These are phyloP conservation scores for Brachionus paranguensis DNA, from an alignment of 1,140 invertebrate species.

Conservation along the genomic window DNA sequence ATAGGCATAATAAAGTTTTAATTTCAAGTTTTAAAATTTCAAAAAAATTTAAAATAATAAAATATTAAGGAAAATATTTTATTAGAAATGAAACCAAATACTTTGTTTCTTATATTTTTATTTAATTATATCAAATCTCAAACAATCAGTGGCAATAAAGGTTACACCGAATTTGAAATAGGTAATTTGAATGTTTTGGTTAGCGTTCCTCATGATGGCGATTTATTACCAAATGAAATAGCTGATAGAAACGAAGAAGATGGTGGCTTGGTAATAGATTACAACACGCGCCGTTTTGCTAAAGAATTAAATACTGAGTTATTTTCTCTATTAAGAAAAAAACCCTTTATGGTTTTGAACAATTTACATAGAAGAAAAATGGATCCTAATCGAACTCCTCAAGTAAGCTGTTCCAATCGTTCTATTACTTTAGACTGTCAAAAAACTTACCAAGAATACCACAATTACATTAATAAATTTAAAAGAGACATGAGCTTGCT, in stretches of 20 bases:
- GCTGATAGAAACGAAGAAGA: neutral
- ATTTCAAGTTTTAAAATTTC: neutral
- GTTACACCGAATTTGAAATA: neutral
- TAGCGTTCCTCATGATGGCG: slow-evolving; percentile 26
- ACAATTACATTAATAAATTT: neutral
- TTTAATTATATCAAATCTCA: neutral
- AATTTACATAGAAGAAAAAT: slow-evolving; percentile 29
- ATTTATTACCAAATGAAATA: neutral
- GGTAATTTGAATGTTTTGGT: slow-evolving; percentile 6
- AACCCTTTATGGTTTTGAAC: slow-evolving; percentile 2
- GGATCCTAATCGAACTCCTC: neutral
- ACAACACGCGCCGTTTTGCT: neutral
- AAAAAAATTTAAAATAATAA: neutral
- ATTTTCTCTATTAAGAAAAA: neutral
- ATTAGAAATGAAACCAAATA: neutral
- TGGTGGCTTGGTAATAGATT: neutral
- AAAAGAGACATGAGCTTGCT: neutral
- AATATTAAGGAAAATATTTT: neutral
- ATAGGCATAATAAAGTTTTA: neutral
- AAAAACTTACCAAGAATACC: neutral
- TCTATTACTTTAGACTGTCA: neutral
- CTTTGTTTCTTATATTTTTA: neutral
- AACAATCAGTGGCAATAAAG: neutral
- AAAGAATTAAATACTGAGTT: neutral
- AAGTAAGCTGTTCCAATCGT: neutral